These are phyloP conservation scores for Cyclopterus lumpus DNA, from an alignment of 2,797 vertebrate species.

Conservation along the genomic window DNA sequence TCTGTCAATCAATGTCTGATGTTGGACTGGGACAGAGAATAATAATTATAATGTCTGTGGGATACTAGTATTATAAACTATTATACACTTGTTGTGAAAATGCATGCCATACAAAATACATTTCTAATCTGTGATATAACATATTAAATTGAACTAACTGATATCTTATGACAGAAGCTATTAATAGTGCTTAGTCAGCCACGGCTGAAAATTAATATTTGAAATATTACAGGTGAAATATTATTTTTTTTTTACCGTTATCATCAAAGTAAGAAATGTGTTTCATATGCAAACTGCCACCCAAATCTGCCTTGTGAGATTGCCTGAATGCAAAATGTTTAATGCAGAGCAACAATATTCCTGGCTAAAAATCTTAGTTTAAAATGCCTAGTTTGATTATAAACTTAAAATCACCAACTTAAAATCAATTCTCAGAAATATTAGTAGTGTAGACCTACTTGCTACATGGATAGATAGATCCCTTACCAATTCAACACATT, in stretches of 20 bases:
- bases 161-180: constrained; percentile 52
- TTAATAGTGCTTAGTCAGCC: constrained; percentile 60
- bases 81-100: constrained; percentile 22
- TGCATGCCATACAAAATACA: constrained; percentile 29
- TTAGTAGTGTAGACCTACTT: not conserved
- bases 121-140: constrained; percentile 19
- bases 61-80: constrained; percentile 19
- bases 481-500: constrained; percentile 4
- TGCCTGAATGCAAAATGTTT: not conserved
- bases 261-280: constrained; percentile 10
- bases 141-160: constrained; percentile 46
- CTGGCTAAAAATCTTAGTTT: not conserved
- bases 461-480: not conserved
- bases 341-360: not conserved
- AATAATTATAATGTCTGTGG: constrained; percentile 7
- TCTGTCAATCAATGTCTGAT: constrained; percentile 46
- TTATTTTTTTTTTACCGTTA: constrained; percentile 28
- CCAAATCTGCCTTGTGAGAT: not conserved
- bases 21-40: not conserved
- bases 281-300: constrained; percentile 17
- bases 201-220: constrained; percentile 45
- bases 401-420: not conserved
- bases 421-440: not conserved
- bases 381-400: not conserved
- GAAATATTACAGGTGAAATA: constrained; percentile 53